These are phyloP conservation scores for Lampris incognitus DNA, from an alignment of 2,113 vertebrate species.

Conservation along the genomic window DNA sequence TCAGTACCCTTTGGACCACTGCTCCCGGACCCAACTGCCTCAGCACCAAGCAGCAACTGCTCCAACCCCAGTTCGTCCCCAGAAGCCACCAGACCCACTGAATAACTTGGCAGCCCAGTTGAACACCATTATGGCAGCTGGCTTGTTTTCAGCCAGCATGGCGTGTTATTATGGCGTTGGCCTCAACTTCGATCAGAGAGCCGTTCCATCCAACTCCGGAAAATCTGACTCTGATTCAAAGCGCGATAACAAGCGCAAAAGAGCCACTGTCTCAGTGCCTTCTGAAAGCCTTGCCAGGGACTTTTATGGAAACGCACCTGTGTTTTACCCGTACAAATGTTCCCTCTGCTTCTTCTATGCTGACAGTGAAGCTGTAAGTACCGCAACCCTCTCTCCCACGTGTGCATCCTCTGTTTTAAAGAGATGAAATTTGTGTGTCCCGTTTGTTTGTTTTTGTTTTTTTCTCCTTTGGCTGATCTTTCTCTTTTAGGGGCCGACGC, in stretches of 20 bases:
- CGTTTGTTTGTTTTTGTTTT: neutral
- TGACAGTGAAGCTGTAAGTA: conserved; percentile 31
- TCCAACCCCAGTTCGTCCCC: too few relatives aligned
- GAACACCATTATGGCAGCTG: too few relatives aligned
- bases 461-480: neutral
- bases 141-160: too few relatives aligned
- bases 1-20: neutral
- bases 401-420: too few relatives aligned
- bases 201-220: neutral
- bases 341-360: conserved; percentile 23
- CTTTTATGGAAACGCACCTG: conserved; percentile 69
- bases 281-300: neutral
- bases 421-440: neutral
- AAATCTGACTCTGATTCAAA: neutral
- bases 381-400: too few relatives aligned
- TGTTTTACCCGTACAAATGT: conserved; percentile 30
- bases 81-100: neutral
- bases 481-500: neutral
- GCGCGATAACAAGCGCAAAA: neutral
- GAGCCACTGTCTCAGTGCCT: neutral
- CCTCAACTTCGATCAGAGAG: neutral
- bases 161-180: neutral
- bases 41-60: neutral
- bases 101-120: neutral
- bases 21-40: too few relatives aligned